Evolutionary conservation across 64 coral and sea anemone species (phyloP), one percentile per base, ranked within the genome.

Genomic region (Pocillopora verrucosa): DNA sequence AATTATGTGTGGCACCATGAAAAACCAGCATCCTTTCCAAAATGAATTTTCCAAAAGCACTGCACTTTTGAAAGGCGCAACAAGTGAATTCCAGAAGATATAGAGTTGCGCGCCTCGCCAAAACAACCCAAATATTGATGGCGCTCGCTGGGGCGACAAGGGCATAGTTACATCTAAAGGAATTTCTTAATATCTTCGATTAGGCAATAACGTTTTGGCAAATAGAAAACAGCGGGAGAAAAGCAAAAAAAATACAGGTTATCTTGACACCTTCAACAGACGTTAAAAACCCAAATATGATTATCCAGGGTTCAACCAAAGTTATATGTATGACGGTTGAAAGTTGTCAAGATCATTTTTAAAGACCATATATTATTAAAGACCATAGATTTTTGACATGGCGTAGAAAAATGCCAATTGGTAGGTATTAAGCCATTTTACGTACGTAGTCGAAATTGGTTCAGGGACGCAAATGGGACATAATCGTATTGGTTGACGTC

Each of bases 111-210:
- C 41, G 41, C 41, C 41, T 51, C 41, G 41, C 41, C 41, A 51
- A 51, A 34, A 26, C 60, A 82, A 61, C 79, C 79, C 13, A 24
- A 81, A 70, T 70, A 70, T 70, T 70, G 67, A 70, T 10, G 9
- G 13, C 13, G 57, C 45, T 35, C 45, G 59, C 64, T 36, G 14
- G 25, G 59, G 68, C 22, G 16, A 56, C 75, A 34, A 58, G 79
- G 25, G 36, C 68, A 26, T 63, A 84, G 41, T 51, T 51, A 51
- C 41, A 75, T 92, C 85, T 92, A 72, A 81, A 75, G 92, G 92
- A 93, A 93, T 93, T 83, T 77, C 57, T 16, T 15, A 59, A 22
- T 17, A 64, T 34, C 26, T 60, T 65, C 65, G 65, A 11, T 58
- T 16, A 78, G 61, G 73, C 37, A 10, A 72, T 22, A 60, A 64